A percentile compares a stretch with the other conserved stretches of the same genome.
Conservation (phyloP, 2,888 invertebrate genomes). For the Fragum fragum region DNA sequence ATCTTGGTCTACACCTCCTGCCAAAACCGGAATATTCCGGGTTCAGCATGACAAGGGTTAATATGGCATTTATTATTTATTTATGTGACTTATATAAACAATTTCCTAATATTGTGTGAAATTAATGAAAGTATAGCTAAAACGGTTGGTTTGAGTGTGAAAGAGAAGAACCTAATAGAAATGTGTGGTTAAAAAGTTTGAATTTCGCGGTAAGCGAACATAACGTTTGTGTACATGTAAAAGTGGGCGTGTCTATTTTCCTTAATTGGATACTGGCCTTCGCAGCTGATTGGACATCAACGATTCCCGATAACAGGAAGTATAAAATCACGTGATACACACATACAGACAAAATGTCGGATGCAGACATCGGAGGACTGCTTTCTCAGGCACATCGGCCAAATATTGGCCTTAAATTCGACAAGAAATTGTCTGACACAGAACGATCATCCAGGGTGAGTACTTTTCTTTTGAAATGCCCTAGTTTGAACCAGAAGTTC, state of each 20-base stretch:
- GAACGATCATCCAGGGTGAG: slow-evolving; percentile 79
- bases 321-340: slow-evolving; percentile 83
- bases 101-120: too few relatives aligned
- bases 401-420: slow-evolving; percentile 75
- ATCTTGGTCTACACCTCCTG: too few relatives aligned
- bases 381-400: slow-evolving; percentile 73
- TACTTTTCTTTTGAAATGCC: slow-evolving; percentile 21
- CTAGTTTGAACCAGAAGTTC: background rate
- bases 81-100: too few relatives aligned
- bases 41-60: too few relatives aligned
- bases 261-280: background rate
- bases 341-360: slow-evolving; percentile 80
- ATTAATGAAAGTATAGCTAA: too few relatives aligned
- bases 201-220: background rate
- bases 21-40: too few relatives aligned
- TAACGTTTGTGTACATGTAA: background rate
- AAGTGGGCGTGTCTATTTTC: background rate
- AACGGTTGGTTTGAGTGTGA: too few relatives aligned
- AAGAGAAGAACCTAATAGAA: background rate
- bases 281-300: background rate
- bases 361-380: slow-evolving; percentile 73
- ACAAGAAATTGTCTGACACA: slow-evolving; percentile 79
- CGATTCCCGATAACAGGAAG: slow-evolving; percentile 79
- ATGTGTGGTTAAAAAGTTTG: too few relatives aligned
- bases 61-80: too few relatives aligned